A percentile compares a stretch with the other conserved stretches of the same genome.
Conservation (phyloP, 2,113 vertebrate genomes). For the Cynoglossus semilaevis region DNA sequence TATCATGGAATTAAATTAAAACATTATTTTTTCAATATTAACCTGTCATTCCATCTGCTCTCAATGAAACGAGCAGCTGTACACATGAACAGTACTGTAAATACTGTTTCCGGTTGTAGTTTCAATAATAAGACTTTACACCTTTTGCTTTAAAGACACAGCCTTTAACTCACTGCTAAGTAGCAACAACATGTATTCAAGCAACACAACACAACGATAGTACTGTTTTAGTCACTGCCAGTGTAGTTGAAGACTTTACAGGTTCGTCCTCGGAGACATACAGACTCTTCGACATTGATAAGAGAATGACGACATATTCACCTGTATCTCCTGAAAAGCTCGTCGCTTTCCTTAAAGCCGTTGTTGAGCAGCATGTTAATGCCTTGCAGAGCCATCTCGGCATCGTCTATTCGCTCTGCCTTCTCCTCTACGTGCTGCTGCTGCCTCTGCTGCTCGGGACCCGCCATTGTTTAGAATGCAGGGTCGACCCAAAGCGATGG, state of each 20-base stretch:
- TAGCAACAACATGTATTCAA: no score
- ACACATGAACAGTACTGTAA: no score
- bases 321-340: slow-evolving; percentile 97
- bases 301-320: slow-evolving; percentile 29
- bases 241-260: no score
- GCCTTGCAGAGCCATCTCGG: slow-evolving; percentile 92
- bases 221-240: neutral
- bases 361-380: slow-evolving; percentile 99
- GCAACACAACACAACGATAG: neutral
- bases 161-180: no score
- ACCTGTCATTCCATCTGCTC: no score
- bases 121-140: no score
- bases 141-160: no score
- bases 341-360: slow-evolving; percentile 94
- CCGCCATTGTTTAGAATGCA: slow-evolving; percentile 72
- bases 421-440: slow-evolving; percentile 74
- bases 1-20: neutral
- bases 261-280: neutral
- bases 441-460: slow-evolving; percentile 71
- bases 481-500: slow-evolving; percentile 11
- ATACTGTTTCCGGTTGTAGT: no score
- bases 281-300: neutral
- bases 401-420: slow-evolving; percentile 83
- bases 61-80: no score
- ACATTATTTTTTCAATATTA: no score